Base-by-base conservation (phyloP, 2,888 invertebrate species). In the Tortrix viridana region DNA sequence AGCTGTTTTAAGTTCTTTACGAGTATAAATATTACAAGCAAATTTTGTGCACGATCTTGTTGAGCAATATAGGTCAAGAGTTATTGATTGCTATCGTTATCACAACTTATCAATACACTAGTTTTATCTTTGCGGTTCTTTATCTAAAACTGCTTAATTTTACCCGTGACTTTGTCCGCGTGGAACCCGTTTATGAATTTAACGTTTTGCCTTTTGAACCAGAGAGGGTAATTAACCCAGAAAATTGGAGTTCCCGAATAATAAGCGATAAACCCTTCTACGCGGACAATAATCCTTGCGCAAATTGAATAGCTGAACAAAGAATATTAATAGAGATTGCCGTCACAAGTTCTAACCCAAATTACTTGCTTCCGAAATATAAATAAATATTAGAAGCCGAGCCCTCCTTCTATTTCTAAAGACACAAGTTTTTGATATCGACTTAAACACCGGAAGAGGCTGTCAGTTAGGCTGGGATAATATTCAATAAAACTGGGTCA, bases 71-170 rank as follows among this genome's bases (percentile, higher is more conserved):
- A 47, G 63, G 57, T 58, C 63, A 63, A 63, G 50, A 58, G 43
- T 37, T 53, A 63, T 63, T 53, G 63, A 63, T 58, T 56, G 12
- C 19, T 47, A n/a, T 48, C 20, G 32, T 53, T 63, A 63, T 63
- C 63, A 20, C 57, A 12, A 19, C 20, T 47, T 47, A 63, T 63
- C 53, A 32, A 20, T 14, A 18, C 46, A 26, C 2, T 47, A 7
- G 41, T 43, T 41, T 57, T 57, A 62, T 62, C 56, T 57, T 56
- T 57, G 14, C n/a, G 14, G 37, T 46, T 23, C 23, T 23, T 50
- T 56, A 61, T 61, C 61, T 41, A 12, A 50, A 49, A 26, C n/a
- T n/a, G 32, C 9, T 26, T n/a, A n/a, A n/a, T n/a, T 26, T 22
- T 26, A 3, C 32, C 32, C 32, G 12, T 7, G n/a, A 32, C 12